A percentile compares a stretch with the other conserved stretches of the same genome.
phyloP scores from a whole-genome alignment of 2,797 vertebrate species.

The Oreonectes daqikongensis region DNA sequence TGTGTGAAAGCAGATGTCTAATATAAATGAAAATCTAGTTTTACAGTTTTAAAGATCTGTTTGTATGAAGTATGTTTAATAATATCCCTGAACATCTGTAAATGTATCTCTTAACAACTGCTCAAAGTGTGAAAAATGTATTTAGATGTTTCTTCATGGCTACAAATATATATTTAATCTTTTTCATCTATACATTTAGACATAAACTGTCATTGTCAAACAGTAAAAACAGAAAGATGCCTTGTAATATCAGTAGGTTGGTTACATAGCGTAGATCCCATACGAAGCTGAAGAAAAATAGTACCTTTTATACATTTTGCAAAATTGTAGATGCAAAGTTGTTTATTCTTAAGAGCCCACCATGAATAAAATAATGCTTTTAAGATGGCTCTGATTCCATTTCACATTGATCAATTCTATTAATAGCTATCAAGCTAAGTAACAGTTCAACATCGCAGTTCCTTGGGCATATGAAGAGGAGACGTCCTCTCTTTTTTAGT shows the following conservation, averaged over 20 bases:
- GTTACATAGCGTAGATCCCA: slow-evolving; percentile 39
- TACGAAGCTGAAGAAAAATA: slow-evolving; percentile 26
- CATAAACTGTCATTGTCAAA: slow-evolving; percentile 62
- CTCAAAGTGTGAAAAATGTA: slow-evolving; percentile 43
- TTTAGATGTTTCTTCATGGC: slow-evolving; percentile 56
- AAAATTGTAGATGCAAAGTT: slow-evolving; percentile 15
- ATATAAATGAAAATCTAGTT: background rate
- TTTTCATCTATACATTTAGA: slow-evolving; percentile 58
- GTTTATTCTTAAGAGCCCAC: background rate
- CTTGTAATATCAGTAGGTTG: slow-evolving; percentile 46
- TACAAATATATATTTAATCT: slow-evolving; percentile 48
- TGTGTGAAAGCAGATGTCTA: background rate
- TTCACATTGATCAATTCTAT: slow-evolving; percentile 53
- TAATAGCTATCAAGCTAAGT: slow-evolving; percentile 60
- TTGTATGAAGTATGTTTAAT: background rate
- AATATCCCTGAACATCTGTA: slow-evolving; percentile 42
- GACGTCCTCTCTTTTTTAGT: slow-evolving; percentile 68
- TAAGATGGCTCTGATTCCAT: background rate
- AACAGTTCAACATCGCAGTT: slow-evolving; percentile 68
- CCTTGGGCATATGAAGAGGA: slow-evolving; percentile 48
- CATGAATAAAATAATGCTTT: background rate
- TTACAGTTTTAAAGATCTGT: background rate
- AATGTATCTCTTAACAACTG: slow-evolving; percentile 44
- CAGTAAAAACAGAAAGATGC: slow-evolving; percentile 29
- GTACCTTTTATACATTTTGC: slow-evolving; percentile 9